phyloP scores from a whole-genome alignment of 2,888 invertebrate species.

The Drosophila silvestris region DNA sequence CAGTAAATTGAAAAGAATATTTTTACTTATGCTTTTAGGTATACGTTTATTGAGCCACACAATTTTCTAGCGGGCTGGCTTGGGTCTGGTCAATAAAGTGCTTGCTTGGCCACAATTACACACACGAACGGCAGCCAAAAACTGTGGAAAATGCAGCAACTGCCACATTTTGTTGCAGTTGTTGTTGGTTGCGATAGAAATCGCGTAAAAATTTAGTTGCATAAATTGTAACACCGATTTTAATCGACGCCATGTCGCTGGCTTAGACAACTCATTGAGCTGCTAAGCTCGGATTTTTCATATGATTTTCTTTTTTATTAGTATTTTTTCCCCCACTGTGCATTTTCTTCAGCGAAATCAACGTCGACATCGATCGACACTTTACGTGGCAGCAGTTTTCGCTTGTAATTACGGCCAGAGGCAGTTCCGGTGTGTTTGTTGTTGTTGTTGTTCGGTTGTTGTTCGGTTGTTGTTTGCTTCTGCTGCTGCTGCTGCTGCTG shows the following conservation, averaged over 20 bases:
- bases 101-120: conserved; percentile 70
- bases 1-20: neutral
- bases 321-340: neutral
- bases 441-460: conserved; percentile 20
- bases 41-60: neutral
- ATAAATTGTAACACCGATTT: conserved; percentile 82
- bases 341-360: conserved; percentile 13
- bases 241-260: conserved; percentile 72
- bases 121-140: conserved; percentile 53
- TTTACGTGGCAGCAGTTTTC: conserved; percentile 54
- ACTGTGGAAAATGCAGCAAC: conserved; percentile 43
- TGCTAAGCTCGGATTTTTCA: conserved; percentile 9
- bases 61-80: conserved; percentile 51
- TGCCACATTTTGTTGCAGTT: conserved; percentile 44
- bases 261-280: conserved; percentile 71
- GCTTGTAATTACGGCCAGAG: conserved; percentile 70
- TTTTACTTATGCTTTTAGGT: neutral
- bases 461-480: conserved; percentile 9
- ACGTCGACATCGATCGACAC: conserved; percentile 63
- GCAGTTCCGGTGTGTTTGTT: conserved; percentile 69
- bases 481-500: neutral
- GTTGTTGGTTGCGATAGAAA: conserved; percentile 62
- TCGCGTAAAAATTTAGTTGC: conserved; percentile 77
- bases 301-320: conserved; percentile 8
- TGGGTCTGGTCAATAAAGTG: conserved; percentile 67